phyloP scores from a whole-genome alignment of 2,888 invertebrate species.

The Tipula unca region DNA sequence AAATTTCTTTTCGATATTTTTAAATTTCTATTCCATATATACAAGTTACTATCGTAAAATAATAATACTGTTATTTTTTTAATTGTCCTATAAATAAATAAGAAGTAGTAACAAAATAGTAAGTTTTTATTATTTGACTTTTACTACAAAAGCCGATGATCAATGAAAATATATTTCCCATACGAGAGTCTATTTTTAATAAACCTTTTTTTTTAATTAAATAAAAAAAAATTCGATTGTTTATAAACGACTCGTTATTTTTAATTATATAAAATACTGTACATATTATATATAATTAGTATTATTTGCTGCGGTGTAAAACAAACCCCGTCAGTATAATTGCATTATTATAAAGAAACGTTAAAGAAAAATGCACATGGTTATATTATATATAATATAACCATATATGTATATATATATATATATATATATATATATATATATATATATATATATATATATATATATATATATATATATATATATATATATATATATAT shows the following conservation, averaged over 20 bases:
- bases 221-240: background rate
- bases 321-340: background rate
- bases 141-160: conserved; percentile 8
- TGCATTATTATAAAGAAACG: background rate
- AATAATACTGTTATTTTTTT: background rate
- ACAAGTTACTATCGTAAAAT: no score
- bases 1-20: background rate
- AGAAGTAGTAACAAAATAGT: background rate
- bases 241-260: background rate
- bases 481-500: background rate
- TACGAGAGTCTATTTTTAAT: background rate
- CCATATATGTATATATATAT: background rate
- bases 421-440: background rate
- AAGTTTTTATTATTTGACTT: background rate
- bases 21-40: no score
- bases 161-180: background rate
- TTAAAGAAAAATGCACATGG: background rate
- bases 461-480: background rate
- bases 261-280: background rate
- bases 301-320: background rate
- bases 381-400: background rate
- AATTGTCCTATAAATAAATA: background rate
- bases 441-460: background rate
- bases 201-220: background rate
- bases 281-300: background rate